Evolutionary conservation across 2,113 vertebrate species (phyloP).

Genomic region (Xenopus tropicalis): UCB_Xtro_10.0 CM004444.2:170980501-170981000

Average conservation of each 20-base stretch:
- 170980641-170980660: background rate
- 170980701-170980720: background rate
- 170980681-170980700: background rate
- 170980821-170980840: background rate
- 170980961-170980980: too few relatives aligned
- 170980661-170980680: background rate
- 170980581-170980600: too few relatives aligned
- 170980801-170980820: conserved; percentile 32
- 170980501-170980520: too few relatives aligned
- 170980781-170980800: conserved; percentile 28
- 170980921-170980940: background rate
- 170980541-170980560: too few relatives aligned
- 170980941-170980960: too few relatives aligned
- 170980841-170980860: background rate
- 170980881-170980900: conserved; percentile 11
- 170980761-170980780: conserved; percentile 2
- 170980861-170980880: conserved; percentile 14
- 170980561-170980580: too few relatives aligned
- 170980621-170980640: too few relatives aligned
- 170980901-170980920: background rate
- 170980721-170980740: conserved; percentile 33
- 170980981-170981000: too few relatives aligned
- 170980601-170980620: too few relatives aligned
- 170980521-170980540: too few relatives aligned
- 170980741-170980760: conserved; percentile 27